These are phyloP conservation scores for Malurus splendens DNA, from an alignment of 2,797 vertebrate species.

Conservation along the genomic window DNA sequence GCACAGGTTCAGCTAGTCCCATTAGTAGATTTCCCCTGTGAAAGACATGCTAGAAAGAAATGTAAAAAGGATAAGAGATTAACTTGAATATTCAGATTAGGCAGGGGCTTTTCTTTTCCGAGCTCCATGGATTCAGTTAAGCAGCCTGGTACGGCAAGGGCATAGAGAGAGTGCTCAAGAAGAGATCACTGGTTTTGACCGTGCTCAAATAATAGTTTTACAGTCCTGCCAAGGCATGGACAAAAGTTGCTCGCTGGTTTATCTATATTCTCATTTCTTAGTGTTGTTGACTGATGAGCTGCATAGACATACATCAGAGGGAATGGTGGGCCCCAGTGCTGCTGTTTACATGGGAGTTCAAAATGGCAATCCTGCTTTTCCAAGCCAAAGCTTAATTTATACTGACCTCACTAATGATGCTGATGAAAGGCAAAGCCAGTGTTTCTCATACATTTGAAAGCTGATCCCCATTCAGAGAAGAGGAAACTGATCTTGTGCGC, in stretches of 20 bases:
- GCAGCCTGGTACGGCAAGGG: neutral
- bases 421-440: constrained; percentile 2
- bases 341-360: neutral
- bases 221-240: neutral
- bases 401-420: neutral
- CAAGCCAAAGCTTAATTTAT: neutral
- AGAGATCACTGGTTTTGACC: neutral
- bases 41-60: neutral
- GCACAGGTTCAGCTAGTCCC: neutral
- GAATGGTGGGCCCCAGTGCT: neutral
- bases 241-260: neutral
- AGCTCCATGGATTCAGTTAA: neutral
- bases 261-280: neutral
- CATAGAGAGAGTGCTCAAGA: neutral
- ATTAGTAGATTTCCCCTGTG: neutral
- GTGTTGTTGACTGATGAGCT: neutral
- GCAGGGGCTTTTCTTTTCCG: neutral
- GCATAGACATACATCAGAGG: neutral
- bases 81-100: neutral
- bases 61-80: neutral
- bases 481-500: neutral
- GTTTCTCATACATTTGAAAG: constrained; percentile 15
- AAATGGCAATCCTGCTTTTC: neutral
- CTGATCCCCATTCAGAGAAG: neutral
- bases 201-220: neutral